Base-by-base conservation (phyloP, 2,797 vertebrate species). In the Pseudomugil gertrudae region DNA sequence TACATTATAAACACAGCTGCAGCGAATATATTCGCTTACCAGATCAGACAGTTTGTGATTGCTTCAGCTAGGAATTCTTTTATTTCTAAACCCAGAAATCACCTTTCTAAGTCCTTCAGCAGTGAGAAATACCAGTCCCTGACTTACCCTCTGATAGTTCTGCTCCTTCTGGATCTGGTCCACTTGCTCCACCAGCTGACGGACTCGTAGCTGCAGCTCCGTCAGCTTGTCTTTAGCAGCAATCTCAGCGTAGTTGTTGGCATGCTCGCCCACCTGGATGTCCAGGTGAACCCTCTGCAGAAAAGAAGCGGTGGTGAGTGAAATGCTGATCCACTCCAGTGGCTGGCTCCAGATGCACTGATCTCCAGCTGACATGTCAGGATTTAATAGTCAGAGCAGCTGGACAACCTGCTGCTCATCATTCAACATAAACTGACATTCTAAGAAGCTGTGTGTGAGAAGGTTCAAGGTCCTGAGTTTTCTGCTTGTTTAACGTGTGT, bases 161-260 rank as follows among this genome's bases (percentile, higher is more conserved):
- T 97, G 96, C 84, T 97, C 96, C 81, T 97, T 97, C 88, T 97
- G 96, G 88, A 97, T 95, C 92, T 97, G 96, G 81, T 97, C 96
- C 57, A 96, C 96, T 84, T 97, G 96, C 74, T 97, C 96, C 77
- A 96, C 94, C 65, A 97, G 92, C 89, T 97, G 96, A 5, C 96
- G 80, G 5, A 96, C 96, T 35, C 96, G 89, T 17, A 97, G 90
- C 87, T 97, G 96, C 74, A 97, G 90, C 87, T 96, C 95, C 2
- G 95, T 95, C 84, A 97, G 91, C 73, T 97, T 97, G 91, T 97
- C 96, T 81, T 97, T 97, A 70, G 96, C 96, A 3, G 96, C 96
- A 32, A 97, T 97, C 87, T 97, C 95, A 2, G 95, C 96, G 68
- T 97, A 97, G 89, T 97, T 96, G 66, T 96, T 97, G 76, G 96